A percentile compares a stretch with the other conserved stretches of the same genome.
These are phyloP conservation scores for Microdon myrmicae DNA, from an alignment of 2,888 invertebrate genomes.

Conservation along the genomic window DNA sequence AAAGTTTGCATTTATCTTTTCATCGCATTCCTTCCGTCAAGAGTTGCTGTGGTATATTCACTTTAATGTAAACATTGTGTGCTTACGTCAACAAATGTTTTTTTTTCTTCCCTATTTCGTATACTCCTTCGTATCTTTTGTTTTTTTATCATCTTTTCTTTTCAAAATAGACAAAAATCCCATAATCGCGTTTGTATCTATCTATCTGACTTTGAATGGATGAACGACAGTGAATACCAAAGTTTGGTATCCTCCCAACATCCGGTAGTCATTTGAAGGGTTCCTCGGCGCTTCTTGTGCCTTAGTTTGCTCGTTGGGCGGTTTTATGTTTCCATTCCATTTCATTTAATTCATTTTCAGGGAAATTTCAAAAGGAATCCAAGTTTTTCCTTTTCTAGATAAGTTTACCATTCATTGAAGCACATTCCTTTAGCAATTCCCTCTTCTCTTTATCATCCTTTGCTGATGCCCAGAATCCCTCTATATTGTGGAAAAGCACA, in stretches of 20 bases:
- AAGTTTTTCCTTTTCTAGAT: slow-evolving; percentile 44
- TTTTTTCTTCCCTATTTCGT: slow-evolving; percentile 18
- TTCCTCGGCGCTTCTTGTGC: slow-evolving; percentile 13
- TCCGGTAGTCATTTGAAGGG: slow-evolving; percentile 5
- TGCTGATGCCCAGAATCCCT: not conserved
- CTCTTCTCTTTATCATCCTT: not conserved
- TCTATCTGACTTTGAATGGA: slow-evolving; percentile 18
- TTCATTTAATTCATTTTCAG: slow-evolving; percentile 48
- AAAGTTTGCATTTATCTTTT: too few species aligned
- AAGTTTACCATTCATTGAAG: slow-evolving; percentile 17
- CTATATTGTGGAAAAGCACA: slow-evolving; percentile 13
- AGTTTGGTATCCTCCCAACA: slow-evolving; percentile 23
- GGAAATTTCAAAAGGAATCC: slow-evolving; percentile 42
- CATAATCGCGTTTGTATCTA: slow-evolving; percentile 21
- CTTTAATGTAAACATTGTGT: slow-evolving; percentile 23
- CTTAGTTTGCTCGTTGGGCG: slow-evolving; percentile 37
- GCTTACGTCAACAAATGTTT: slow-evolving; percentile 49
- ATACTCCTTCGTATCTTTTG: slow-evolving; percentile 19
- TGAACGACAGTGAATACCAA: slow-evolving; percentile 24
- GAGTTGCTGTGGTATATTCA: too few species aligned
- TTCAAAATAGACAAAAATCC: slow-evolving; percentile 31
- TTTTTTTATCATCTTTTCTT: slow-evolving; percentile 33
- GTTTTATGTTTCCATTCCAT: slow-evolving; percentile 46
- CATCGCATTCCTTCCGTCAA: too few species aligned
- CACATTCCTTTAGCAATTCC: slow-evolving; percentile 1